Evolutionary conservation across 2,888 invertebrate genomes (phyloP), one percentile per base, ranked within the genome.

Genomic region (Lordiphosa fenestrarum): DNA sequence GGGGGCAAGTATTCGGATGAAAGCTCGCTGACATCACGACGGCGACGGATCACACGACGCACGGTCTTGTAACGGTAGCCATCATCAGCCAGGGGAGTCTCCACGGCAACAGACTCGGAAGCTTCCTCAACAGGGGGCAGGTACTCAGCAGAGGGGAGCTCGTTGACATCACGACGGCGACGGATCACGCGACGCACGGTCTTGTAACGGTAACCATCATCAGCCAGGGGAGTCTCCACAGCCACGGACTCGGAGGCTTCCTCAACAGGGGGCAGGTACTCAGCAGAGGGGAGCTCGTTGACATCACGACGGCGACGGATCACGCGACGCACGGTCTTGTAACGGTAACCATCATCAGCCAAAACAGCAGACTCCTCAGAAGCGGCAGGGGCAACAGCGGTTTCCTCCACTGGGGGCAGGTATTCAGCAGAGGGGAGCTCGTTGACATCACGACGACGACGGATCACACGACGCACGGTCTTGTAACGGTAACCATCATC

Each of bases 181-280:
- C 82, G 75, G 50, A 30, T 62, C 39, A 52, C 48, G 30, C 67
- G 64, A 10, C 69, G 74, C 21, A 81, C 74, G 30, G 80, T 73
- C 62, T 85, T 84, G 75, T 85, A 85, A 39, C 74, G 83, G 53
- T 85, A 85, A 4, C 85, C 85, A 67, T 85, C 83, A 44, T 70
- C 64, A 10, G 75, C 72, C 13, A 85, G 58, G 4, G 66, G 61
- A 33, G 57, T 62, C 41, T 56, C 71, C 3, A 59, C 51, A 2
- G 55, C 66, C 3, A 68, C 5, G 2, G 46, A 60, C 44, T 71
- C 48, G 19, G 62, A 47, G 3, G 56, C 50, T 2, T 49, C 66
- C 10, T 56, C 60, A 9, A 64, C 59, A 6, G 85, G 82, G 33
- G 86, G 85, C 66, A 86, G 58, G 47, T 86, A 86, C 4, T 85